Conservation (phyloP, 2,888 invertebrate species). For the Amblyjoppa fuscipennis region DNA sequence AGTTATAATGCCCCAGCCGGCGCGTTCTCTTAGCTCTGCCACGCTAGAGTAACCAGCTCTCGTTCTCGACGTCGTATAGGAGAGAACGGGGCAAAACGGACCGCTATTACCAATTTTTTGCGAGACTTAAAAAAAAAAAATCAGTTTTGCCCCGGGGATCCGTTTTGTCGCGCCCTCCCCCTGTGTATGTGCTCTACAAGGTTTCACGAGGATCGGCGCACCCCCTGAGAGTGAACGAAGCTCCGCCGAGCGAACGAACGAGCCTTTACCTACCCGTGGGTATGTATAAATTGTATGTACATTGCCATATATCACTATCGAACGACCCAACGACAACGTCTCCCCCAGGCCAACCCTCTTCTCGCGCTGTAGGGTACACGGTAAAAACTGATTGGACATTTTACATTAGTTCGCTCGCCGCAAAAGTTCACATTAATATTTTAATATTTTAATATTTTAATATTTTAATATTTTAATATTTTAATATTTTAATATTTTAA, state of each 20-base stretch:
- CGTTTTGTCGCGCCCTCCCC: too few relatives aligned
- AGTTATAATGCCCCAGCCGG: constrained; percentile 56
- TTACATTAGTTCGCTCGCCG: background rate
- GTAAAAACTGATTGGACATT: background rate
- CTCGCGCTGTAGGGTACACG: background rate
- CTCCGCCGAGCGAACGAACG: constrained; percentile 59
- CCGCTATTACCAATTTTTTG: too few relatives aligned
- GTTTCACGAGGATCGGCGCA: constrained; percentile 36
- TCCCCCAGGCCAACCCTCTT: background rate
- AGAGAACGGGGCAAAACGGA: too few relatives aligned
- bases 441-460: too few relatives aligned
- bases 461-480: too few relatives aligned
- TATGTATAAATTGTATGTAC: constrained; percentile 11
- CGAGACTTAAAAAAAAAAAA: too few relatives aligned
- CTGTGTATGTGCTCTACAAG: background rate
- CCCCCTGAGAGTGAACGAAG: constrained; percentile 43
- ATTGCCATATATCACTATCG: constrained; percentile 13
- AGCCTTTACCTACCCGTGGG: background rate
- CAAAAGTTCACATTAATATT: too few relatives aligned
- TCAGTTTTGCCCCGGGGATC: too few relatives aligned
- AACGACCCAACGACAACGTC: constrained; percentile 20
- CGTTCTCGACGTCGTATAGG: background rate
- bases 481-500: too few relatives aligned
- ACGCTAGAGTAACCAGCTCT: constrained; percentile 48
- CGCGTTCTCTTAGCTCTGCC: constrained; percentile 43